Percentiles rank a stretch among this genome's conserved stretches.
Evolutionary conservation across 2,113 vertebrate genomes (phyloP).

Genomic region (Microtus pennsylvanicus): DNA sequence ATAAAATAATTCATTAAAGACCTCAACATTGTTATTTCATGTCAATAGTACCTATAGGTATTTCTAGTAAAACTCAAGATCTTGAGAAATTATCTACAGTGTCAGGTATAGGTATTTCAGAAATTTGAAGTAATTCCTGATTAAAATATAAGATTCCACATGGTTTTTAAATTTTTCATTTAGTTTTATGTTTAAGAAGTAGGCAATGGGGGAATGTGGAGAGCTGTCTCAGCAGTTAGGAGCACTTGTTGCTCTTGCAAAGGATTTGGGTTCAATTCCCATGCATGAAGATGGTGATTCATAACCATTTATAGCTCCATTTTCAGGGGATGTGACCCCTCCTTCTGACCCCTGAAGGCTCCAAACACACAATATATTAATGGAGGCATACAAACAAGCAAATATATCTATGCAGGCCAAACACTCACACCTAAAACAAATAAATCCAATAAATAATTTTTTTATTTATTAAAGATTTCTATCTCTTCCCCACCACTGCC

Average conservation of each 20-base stretch:
- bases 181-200: slow-evolving; percentile 29
- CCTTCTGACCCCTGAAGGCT: not conserved
- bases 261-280: not conserved
- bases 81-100: slow-evolving; percentile 27
- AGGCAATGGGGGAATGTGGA: not conserved
- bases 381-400: not conserved
- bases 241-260: not conserved
- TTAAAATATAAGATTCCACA: slow-evolving; percentile 43
- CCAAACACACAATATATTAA: not conserved
- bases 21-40: not conserved
- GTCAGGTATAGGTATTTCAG: not conserved
- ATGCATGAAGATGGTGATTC: not conserved
- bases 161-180: slow-evolving; percentile 26
- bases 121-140: not conserved
- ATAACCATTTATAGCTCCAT: not conserved
- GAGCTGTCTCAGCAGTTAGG: not conserved
- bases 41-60: not conserved
- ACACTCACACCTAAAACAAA: not conserved
- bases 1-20: not conserved
- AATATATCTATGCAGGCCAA: not conserved
- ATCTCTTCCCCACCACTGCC: too few relatives aligned
- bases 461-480: too few relatives aligned
- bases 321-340: not conserved
- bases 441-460: not conserved
- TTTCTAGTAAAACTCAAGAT: slow-evolving; percentile 44